phyloP scores from a whole-genome alignment of 1,140 invertebrate genomes.

The Drosophila arizonae region DNA sequence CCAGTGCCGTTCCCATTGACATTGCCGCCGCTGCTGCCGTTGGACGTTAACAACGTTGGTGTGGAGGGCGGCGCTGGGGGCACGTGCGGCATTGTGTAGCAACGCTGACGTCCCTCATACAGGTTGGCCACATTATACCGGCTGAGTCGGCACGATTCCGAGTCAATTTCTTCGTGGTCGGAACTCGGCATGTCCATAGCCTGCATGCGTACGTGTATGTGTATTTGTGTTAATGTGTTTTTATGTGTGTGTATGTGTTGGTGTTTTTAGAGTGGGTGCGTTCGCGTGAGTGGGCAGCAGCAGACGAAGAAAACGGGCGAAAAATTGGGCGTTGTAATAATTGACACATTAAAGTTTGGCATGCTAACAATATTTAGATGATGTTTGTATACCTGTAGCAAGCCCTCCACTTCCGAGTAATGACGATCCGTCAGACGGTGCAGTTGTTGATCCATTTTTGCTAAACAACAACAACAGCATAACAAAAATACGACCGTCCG shows the following conservation, averaged over 20 bases:
- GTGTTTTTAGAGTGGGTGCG: conserved; percentile 68
- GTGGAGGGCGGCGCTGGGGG: conserved; percentile 79
- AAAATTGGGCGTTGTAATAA: conserved; percentile 57
- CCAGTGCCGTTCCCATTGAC: conserved; percentile 34
- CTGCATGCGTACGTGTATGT: conserved; percentile 43
- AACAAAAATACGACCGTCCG: conserved; percentile 57
- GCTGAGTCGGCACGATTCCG: conserved; percentile 68
- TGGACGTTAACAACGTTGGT: conserved; percentile 70
- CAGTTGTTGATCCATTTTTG: conserved; percentile 73
- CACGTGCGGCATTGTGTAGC: conserved; percentile 80
- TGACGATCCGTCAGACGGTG: conserved; percentile 74
- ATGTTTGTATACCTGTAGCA: conserved; percentile 57
- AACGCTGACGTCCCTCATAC: conserved; percentile 72
- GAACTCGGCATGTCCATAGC: conserved; percentile 72
- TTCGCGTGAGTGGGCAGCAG: conserved; percentile 45
- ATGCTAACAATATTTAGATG: conserved; percentile 8
- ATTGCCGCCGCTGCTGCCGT: conserved; percentile 34
- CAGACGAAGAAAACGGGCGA: conserved; percentile 30
- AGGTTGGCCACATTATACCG: conserved; percentile 69
- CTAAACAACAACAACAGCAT: conserved; percentile 61
- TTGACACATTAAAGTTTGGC: conserved; percentile 6
- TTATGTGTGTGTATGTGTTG: conserved; percentile 52
- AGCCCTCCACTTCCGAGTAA: conserved; percentile 70
- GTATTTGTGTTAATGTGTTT: conserved; percentile 38
- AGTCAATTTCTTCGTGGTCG: conserved; percentile 66